phyloP scores from a whole-genome alignment of 2,113 vertebrate genomes.

The Cranoglanis bouderius region DNA sequence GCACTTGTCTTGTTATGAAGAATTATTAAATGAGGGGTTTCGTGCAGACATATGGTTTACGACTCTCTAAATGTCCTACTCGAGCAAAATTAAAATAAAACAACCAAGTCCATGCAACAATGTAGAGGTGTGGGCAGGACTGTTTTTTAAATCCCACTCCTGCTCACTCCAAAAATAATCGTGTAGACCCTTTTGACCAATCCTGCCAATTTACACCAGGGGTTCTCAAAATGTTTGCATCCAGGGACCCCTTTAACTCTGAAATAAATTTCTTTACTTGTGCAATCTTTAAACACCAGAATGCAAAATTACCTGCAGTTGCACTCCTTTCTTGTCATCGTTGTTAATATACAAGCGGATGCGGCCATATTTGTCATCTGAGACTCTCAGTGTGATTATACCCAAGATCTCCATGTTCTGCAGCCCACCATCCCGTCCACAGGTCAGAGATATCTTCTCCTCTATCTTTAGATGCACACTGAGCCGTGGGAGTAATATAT shows the following conservation, averaged over 20 bases:
- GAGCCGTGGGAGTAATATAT: neutral
- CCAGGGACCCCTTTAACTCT: neutral
- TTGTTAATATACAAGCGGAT: slow-evolving; percentile 91
- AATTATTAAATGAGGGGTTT: neutral
- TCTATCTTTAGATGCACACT: slow-evolving; percentile 95
- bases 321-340: slow-evolving; percentile 91
- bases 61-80: neutral
- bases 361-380: slow-evolving; percentile 88
- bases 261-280: neutral
- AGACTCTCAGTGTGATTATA: slow-evolving; percentile 89
- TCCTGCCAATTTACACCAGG: neutral
- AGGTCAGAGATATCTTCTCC: slow-evolving; percentile 91
- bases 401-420: slow-evolving; percentile 96
- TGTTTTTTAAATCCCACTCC: neutral
- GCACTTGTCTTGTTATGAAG: neutral
- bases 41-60: neutral
- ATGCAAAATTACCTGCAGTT: slow-evolving; percentile 82
- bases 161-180: neutral
- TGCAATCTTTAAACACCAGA: neutral
- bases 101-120: neutral
- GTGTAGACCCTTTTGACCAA: neutral
- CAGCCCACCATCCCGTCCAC: slow-evolving; percentile 90
- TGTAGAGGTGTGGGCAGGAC: neutral
- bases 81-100: slow-evolving; percentile 1
- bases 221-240: neutral